These are phyloP conservation scores for Drosophila neotestacea DNA, from an alignment of 2,888 invertebrate genomes.

Conservation along the genomic window DNA sequence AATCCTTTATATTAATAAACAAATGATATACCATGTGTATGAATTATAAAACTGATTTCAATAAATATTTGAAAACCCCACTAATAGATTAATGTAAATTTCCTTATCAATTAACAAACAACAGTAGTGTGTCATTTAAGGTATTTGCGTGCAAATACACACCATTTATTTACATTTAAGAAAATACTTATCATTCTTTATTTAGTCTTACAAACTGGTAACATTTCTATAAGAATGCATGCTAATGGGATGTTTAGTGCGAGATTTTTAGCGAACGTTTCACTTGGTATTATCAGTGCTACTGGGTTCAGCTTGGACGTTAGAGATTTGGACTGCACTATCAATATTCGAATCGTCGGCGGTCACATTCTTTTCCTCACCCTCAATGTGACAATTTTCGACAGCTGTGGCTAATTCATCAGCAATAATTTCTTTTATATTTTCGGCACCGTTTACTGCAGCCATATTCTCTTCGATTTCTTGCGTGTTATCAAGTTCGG, in stretches of 20 bases:
- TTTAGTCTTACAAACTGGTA: conserved; percentile 43
- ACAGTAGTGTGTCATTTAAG: neutral
- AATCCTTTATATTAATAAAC: conserved; percentile 79
- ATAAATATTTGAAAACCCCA: conserved; percentile 75
- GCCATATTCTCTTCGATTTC: neutral
- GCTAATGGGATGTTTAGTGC: conserved; percentile 56
- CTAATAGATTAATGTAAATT: conserved; percentile 8
- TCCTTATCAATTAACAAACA: neutral
- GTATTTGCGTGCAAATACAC: neutral
- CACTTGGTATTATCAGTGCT: conserved; percentile 48
- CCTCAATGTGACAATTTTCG: conserved; percentile 49
- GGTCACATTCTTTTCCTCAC: conserved; percentile 47
- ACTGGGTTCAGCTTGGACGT: conserved; percentile 68
- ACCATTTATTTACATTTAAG: conserved; percentile 38
- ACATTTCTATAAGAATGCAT: conserved; percentile 50
- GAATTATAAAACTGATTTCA: conserved; percentile 74
- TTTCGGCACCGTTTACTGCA: neutral
- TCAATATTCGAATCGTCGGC: conserved; percentile 23
- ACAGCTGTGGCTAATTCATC: conserved; percentile 36
- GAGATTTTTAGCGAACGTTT: conserved; percentile 20
- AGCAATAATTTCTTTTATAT: neutral
- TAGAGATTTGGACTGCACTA: conserved; percentile 36
- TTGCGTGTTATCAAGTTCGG: conserved; percentile 3
- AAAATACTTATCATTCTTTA: conserved; percentile 60
- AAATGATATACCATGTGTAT: conserved; percentile 72